Percentiles rank a stretch among this genome's conserved stretches.
Conservation (phyloP, 2,797 vertebrate species). For the Silurus lanzhouensis region DNA sequence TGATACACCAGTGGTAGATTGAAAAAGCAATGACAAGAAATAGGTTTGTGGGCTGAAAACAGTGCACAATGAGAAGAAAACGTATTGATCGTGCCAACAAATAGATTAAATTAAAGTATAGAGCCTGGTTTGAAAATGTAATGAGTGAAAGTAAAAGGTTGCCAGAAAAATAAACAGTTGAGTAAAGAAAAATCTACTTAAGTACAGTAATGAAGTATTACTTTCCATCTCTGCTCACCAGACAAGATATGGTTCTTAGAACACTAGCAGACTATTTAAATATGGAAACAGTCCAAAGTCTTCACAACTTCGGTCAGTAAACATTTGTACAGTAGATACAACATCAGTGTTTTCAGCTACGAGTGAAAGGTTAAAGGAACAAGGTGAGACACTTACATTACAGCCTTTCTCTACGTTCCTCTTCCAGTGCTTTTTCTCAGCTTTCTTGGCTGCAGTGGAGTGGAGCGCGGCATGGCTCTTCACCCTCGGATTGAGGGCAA, state of each 20-base stretch:
- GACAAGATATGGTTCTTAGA: slow-evolving; percentile 27
- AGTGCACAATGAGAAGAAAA: no score
- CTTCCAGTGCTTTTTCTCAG: slow-evolving; percentile 82
- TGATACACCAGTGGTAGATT: no score
- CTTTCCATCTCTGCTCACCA: slow-evolving; percentile 17
- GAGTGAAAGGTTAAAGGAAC: slow-evolving; percentile 28
- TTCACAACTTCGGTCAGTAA: slow-evolving; percentile 18
- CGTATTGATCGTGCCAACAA: no score
- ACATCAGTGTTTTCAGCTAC: neutral
- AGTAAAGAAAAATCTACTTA: no score
- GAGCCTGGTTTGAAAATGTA: no score
- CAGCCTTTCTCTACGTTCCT: slow-evolving; percentile 79
- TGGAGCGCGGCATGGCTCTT: slow-evolving; percentile 70
- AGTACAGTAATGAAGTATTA: no score
- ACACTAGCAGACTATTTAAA: slow-evolving; percentile 31
- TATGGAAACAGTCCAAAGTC: slow-evolving; percentile 41
- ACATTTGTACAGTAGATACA: slow-evolving; percentile 12
- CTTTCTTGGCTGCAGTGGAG: slow-evolving; percentile 78
- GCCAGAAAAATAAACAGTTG: no score
- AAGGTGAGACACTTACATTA: slow-evolving; percentile 70
- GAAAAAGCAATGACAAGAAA: no score
- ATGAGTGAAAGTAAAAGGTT: no score
- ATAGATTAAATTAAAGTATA: no score
- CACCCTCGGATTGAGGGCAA: slow-evolving; percentile 78
- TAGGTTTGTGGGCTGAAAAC: no score